Conservation (phyloP, 2,113 vertebrate species). For the Engystomops pustulosus region DNA sequence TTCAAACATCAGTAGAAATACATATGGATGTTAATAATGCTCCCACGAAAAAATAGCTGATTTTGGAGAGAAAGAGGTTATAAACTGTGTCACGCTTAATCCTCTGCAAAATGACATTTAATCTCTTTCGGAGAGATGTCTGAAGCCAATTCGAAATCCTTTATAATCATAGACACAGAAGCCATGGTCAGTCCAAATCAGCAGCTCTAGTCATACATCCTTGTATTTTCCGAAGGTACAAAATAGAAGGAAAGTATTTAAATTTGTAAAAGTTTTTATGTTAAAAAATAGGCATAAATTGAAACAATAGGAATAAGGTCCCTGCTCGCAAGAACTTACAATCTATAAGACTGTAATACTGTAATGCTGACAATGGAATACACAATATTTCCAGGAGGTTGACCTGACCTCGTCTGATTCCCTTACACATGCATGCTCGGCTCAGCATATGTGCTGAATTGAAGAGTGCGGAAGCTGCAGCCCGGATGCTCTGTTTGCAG, state of each 20-base stretch:
- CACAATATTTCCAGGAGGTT: no score
- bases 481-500: no score
- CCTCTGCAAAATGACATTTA: constrained; percentile 51
- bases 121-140: constrained; percentile 47
- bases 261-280: no score
- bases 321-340: no score
- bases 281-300: no score
- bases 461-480: no score
- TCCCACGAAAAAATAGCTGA: constrained; percentile 6
- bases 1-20: neutral
- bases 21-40: neutral
- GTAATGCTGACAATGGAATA: no score
- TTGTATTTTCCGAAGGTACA: neutral
- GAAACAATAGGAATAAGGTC: no score
- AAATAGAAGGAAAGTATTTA: neutral
- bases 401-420: no score
- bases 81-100: constrained; percentile 56
- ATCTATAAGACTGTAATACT: no score
- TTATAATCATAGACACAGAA: constrained; percentile 51
- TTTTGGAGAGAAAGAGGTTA: constrained; percentile 47
- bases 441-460: no score
- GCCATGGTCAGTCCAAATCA: neutral
- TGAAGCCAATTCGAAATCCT: constrained; percentile 53
- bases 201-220: neutral
- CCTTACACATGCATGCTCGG: no score